Conservation (phyloP, 2,113 vertebrate genomes). For the Platycercus adscitus region DNA sequence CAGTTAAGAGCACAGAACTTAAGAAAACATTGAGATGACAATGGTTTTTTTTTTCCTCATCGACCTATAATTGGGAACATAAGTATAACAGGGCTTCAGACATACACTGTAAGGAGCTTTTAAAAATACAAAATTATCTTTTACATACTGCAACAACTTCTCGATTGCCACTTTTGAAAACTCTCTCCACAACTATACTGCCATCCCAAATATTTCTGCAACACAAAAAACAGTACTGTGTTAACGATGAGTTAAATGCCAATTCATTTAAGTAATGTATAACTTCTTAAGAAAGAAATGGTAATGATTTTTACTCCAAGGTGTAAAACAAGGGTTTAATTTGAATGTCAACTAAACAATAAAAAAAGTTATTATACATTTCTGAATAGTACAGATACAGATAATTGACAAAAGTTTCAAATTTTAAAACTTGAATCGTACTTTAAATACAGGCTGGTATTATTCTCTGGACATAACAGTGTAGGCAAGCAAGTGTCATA, state of each 20-base stretch:
- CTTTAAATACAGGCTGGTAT: background rate
- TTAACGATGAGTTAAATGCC: conserved; percentile 41
- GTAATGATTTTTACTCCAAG: background rate
- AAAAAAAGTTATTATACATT: background rate
- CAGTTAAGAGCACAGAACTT: background rate
- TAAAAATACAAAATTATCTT: background rate
- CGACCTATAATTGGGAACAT: background rate
- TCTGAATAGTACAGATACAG: background rate
- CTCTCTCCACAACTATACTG: conserved; percentile 90
- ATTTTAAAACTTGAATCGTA: background rate
- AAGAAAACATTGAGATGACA: background rate
- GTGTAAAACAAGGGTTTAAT: background rate
- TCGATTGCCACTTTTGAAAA: conserved; percentile 85
- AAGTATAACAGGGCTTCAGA: background rate
- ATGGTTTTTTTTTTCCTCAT: accelerated
- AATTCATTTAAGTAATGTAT: background rate
- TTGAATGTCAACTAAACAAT: background rate
- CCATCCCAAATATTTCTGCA: conserved; percentile 97
- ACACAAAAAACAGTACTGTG: background rate
- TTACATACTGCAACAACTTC: conserved; percentile 86
- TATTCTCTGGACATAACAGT: background rate
- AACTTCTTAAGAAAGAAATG: background rate
- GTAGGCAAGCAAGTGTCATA: background rate
- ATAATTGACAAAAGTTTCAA: background rate
- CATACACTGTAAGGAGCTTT: background rate